Evolutionary conservation across 1,140 invertebrate species (phyloP).

Genomic region (Listronotus bonariensis): DNA sequence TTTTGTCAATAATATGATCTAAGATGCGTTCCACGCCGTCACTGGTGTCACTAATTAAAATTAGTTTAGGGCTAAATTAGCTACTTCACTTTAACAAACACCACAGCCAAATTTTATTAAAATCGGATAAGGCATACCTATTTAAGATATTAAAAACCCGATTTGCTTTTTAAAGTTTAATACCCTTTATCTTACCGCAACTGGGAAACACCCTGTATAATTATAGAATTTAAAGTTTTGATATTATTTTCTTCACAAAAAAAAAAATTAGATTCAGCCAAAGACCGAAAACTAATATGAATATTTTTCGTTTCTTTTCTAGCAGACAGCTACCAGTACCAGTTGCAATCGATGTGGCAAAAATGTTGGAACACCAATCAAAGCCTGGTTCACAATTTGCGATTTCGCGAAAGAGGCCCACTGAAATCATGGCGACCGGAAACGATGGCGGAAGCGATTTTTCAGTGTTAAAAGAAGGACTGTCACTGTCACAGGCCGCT

Average conservation of each 20-base stretch:
- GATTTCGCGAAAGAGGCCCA: conserved; percentile 88
- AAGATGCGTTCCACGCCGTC: no score
- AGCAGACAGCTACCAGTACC: conserved; percentile 93
- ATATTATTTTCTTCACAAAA: background rate
- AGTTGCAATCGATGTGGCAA: conserved; percentile 92
- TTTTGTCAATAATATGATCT: no score
- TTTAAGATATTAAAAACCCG: no score
- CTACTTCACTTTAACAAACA: no score
- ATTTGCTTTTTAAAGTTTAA: no score
- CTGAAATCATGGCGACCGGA: conserved; percentile 91
- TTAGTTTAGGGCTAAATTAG: no score
- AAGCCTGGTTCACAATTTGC: conserved; percentile 82
- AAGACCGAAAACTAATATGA: conserved; percentile 15
- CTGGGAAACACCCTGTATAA: no score
- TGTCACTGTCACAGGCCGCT: conserved; percentile 85
- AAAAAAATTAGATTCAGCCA: background rate
- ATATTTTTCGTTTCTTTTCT: conserved; percentile 54
- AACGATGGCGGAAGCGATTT: conserved; percentile 92
- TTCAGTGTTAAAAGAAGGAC: conserved; percentile 86
- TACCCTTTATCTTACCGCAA: no score
- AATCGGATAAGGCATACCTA: no score
- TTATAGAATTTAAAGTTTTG: no score
- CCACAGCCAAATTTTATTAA: no score
- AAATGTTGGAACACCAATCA: conserved; percentile 93
- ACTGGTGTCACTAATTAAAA: no score